These are phyloP conservation scores for Platysteira castanea DNA, from an alignment of 2,113 vertebrate genomes.

Conservation along the genomic window DNA sequence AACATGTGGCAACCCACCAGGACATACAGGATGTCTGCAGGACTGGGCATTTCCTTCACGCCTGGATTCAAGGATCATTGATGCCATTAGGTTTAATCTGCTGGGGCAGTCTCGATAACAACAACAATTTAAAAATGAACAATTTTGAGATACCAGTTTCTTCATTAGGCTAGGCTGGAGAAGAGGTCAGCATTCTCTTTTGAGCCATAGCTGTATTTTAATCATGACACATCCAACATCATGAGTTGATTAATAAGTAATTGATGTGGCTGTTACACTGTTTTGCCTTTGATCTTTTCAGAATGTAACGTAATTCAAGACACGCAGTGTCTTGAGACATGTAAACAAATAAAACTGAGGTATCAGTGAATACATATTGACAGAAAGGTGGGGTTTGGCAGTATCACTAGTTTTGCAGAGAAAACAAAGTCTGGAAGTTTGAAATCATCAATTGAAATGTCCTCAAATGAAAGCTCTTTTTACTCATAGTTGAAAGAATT, in stretches of 20 bases:
- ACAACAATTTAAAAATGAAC: not conserved
- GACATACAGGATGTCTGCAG: not conserved
- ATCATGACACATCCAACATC: not conserved
- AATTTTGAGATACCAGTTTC: not conserved
- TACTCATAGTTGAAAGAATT: not conserved
- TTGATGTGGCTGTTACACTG: not conserved
- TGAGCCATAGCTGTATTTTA: not conserved
- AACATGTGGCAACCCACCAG: not conserved
- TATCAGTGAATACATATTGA: not conserved
- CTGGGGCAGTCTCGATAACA: not conserved
- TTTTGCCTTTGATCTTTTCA: conserved; percentile 27
- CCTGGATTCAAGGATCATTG: not conserved
- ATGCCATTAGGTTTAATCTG: not conserved
- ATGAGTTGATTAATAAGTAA: conserved; percentile 18
- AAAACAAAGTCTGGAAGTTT: not conserved
- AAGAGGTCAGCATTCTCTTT: not conserved
- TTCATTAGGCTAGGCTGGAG: not conserved
- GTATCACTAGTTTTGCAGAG: not conserved
- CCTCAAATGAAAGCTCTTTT: not conserved
- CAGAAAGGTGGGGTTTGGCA: not conserved
- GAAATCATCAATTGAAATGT: not conserved
- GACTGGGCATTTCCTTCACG: not conserved
- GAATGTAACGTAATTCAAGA: not conserved
- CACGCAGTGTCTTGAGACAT: not conserved
- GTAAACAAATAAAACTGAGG: not conserved